Percentiles rank a stretch among this genome's conserved stretches.
phyloP scores from a whole-genome alignment of 1,140 invertebrate genomes.

The Drosophila watanabei region DNA sequence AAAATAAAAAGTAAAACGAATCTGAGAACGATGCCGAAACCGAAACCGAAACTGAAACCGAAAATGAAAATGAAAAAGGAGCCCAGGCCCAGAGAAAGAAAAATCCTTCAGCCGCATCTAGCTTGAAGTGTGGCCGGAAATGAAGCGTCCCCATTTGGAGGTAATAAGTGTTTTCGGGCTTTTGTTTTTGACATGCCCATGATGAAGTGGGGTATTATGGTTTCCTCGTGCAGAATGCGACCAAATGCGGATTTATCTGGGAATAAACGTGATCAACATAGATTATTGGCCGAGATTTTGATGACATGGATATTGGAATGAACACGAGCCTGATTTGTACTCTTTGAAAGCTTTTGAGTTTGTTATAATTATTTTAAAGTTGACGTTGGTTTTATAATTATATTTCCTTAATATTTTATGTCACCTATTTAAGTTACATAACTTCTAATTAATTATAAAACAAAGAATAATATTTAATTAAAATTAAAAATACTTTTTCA shows the following conservation, averaged over 20 bases:
- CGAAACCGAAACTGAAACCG: constrained; percentile 8
- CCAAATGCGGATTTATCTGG: constrained; percentile 32
- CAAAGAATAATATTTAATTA: not conserved
- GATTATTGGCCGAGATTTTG: constrained; percentile 26
- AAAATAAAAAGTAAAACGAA: constrained; percentile 12
- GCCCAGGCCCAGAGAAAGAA: constrained; percentile 23
- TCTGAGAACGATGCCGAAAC: constrained; percentile 1
- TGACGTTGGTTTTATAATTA: not conserved
- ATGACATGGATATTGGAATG: constrained; percentile 10
- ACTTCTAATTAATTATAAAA: not conserved
- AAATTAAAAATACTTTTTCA: not conserved
- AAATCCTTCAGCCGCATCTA: constrained; percentile 46
- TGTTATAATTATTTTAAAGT: not conserved
- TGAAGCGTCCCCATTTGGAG: constrained; percentile 66
- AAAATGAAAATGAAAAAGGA: constrained; percentile 64
- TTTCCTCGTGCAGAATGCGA: constrained; percentile 38
- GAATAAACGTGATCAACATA: constrained; percentile 42
- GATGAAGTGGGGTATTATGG: constrained; percentile 46
- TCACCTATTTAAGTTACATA: not conserved
- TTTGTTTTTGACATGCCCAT: constrained; percentile 50
- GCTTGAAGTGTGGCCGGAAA: constrained; percentile 72
- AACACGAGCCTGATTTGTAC: not conserved
- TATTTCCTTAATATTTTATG: not conserved
- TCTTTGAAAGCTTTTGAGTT: not conserved
- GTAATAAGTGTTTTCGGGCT: constrained; percentile 64